phyloP scores from a whole-genome alignment of 2,888 invertebrate species.

The Agrilus cyanescens region DNA sequence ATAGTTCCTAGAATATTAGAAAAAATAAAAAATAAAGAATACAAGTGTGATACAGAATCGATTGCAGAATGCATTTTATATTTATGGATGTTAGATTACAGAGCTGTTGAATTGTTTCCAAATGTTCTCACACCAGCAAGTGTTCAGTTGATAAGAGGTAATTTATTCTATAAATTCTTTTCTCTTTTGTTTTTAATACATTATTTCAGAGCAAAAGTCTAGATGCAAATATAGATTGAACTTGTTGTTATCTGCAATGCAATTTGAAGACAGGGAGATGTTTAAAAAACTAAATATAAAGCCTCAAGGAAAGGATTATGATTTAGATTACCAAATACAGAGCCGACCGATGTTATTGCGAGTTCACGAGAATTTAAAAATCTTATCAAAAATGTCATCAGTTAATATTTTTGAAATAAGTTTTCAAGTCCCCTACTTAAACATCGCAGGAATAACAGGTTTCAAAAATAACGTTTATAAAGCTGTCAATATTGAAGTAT shows the following conservation, averaged over 20 bases:
- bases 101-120: constrained; percentile 25
- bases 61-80: constrained; percentile 31
- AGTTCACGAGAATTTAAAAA: constrained; percentile 22
- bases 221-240: constrained; percentile 22
- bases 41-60: constrained; percentile 21
- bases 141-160: constrained; percentile 12
- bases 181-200: too few relatives aligned
- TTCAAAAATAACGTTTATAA: constrained; percentile 27
- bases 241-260: constrained; percentile 31
- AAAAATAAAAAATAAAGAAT: constrained; percentile 21
- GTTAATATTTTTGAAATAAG: constrained; percentile 24
- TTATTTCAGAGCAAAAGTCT: constrained; percentile 5
- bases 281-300: constrained; percentile 23
- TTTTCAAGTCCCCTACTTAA: constrained; percentile 29
- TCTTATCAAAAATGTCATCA: constrained; percentile 15
- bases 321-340: constrained; percentile 21
- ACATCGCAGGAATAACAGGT: constrained; percentile 31
- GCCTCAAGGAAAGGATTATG: constrained; percentile 15
- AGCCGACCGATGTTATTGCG: constrained; percentile 25
- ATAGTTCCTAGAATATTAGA: constrained; percentile 25
- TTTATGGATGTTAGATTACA: constrained; percentile 34
- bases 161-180: background rate
- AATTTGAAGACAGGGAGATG: constrained; percentile 29
- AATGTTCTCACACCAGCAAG: constrained; percentile 18
- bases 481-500: constrained; percentile 34